Percentiles rank a stretch among this genome's conserved stretches.
phyloP scores from a whole-genome alignment of 2,797 vertebrate species.

The Apodemus agrarius region DNA sequence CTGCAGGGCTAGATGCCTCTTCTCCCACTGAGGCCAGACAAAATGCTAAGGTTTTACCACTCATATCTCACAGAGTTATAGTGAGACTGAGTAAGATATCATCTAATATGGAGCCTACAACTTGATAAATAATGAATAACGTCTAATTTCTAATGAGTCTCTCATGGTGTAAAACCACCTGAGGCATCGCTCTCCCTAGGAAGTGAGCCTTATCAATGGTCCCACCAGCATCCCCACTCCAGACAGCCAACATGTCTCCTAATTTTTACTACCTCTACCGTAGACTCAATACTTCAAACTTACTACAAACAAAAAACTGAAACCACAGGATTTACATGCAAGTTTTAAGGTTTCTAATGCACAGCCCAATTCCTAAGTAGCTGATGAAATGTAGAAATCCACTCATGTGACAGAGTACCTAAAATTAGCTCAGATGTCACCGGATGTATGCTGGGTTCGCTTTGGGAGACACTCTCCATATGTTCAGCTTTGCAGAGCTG shows the following conservation, averaged over 20 bases:
- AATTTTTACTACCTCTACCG: not conserved
- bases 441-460: constrained; percentile 35
- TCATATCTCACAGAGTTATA: not conserved
- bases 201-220: not conserved
- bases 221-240: not conserved
- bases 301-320: not conserved
- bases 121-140: constrained; percentile 5
- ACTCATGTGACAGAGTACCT: not conserved
- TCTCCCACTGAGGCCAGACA: not conserved
- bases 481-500: constrained; percentile 52
- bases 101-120: not conserved
- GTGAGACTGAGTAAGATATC: not conserved
- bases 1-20: not conserved
- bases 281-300: constrained; percentile 14
- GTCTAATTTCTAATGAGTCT: not conserved
- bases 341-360: constrained; percentile 36
- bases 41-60: not conserved
- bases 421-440: constrained; percentile 60
- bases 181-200: not conserved
- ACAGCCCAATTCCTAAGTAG: not conserved
- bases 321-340: not conserved
- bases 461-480: constrained; percentile 68
- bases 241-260: not conserved
- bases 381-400: constrained; percentile 21
- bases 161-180: not conserved